Evolutionary conservation across 1,140 invertebrate genomes (phyloP), one percentile per base, ranked within the genome.

Genomic region (Drosophila gunungcola): DNA sequence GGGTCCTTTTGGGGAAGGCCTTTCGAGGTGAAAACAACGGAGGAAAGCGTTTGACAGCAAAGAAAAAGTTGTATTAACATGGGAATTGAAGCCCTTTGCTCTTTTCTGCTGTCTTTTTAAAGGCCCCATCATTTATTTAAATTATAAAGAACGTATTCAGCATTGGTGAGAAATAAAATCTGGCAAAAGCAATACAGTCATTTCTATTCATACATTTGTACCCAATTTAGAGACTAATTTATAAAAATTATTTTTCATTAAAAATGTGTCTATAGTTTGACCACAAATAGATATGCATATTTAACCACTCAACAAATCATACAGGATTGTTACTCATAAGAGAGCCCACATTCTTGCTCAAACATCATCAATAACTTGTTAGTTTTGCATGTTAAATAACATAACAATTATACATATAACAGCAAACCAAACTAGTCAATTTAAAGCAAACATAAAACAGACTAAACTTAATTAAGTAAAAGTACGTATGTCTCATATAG

Each of bases 1-100:
- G 29, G 29, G 27, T 48, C 65, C 68, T 57, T 57, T 72, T 39
- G 49, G 61, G 64, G 21, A 11, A 27, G 45, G 13, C 34, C 12
- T 13, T 48, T 34, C 10, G 49, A 36, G 21, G 64, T n/a, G 16
- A 36, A 41, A 41, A 27, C 36, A 51, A 51, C 21, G 7, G 41
- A 29, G 39, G 21, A 45, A 4, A 54, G 16, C 49, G 32, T 46
- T 46, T 39, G 29, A 48, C 42, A 46, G 27, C 29, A 57, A 48
- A 27, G 49, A 25, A 78, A 27, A 16, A 38, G 21, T 60, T 60
- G 13, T 34, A 34, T 42, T 21, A 41, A 52, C 55, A 43, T 16
- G 42, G 57, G 38, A 48, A 36, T 21, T 4, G 54, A 3, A 7
- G 4, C 9, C 36, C 5, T 52, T 51, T 51, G 36, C 60, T 64